Evolutionary conservation across 1,140 invertebrate genomes (phyloP), one percentile per base, ranked within the genome.

Genomic region (Ephestia elutella): DNA sequence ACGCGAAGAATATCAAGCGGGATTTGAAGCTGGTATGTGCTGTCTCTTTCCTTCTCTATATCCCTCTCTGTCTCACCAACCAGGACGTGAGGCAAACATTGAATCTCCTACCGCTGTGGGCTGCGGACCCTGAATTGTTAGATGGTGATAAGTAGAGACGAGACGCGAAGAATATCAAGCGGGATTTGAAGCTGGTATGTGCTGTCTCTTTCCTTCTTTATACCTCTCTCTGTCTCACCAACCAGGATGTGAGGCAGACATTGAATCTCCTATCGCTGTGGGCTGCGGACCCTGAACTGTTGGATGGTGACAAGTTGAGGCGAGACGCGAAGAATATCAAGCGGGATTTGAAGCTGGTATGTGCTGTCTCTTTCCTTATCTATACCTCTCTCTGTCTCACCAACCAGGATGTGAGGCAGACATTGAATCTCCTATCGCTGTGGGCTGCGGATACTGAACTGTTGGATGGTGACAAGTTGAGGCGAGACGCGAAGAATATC

Each of bases 201-300:
- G 25, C 3, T 28, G 25, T 28, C 25, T 28, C 25, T 28, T 8
- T 28, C 25, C 25, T 28, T 28, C 25, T 28, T 28, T 28, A 3
- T 8, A 3, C 25, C 25, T 8, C 25, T 8, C 25, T 8, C 25
- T 8, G 3, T 8, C 25, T 8, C 25, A 5, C 25, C 3, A 28
- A 28, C 8, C 3, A 28, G 8, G 25, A 99, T 86, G 93, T 99
- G 58, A 90, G 98, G 25, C 97, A 99, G 90, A 94, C 96, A 5
- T 91, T 98, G 18, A 96, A 98, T 86, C 93, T 97, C 81, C 89
- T 99, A 49, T 93, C 95, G 0, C 87, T 99, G 83, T 93, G 94
- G 86, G 92, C 92, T 21, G 91, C 92, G 0, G 90, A 90, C 7
- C 74, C 92, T 54, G 87, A 90, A 7, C 90, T 91, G 51, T 68